Conservation (phyloP, 2,797 vertebrate genomes). For the Sebastes steindachneri region DNA sequence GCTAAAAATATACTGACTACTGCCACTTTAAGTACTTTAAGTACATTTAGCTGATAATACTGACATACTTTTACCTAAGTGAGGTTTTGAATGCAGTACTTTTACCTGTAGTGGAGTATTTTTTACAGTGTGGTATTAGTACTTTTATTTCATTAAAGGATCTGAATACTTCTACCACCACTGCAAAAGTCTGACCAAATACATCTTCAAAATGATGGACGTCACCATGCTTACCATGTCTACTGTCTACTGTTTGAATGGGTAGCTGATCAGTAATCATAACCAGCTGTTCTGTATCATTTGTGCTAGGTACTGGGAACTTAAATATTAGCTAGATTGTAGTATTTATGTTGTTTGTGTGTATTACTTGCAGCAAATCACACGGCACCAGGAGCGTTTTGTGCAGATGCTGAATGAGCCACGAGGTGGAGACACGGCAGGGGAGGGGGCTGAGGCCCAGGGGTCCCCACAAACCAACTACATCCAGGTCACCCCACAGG, state of each 20-base stretch:
- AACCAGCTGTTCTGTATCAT: neutral
- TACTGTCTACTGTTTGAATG: neutral
- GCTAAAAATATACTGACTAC: too few relatives aligned
- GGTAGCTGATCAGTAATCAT: neutral
- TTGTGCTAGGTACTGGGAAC: neutral
- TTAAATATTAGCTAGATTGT: too few relatives aligned
- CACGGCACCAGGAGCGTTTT: conserved; percentile 85
- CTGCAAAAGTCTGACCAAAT: too few relatives aligned
- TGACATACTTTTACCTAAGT: too few relatives aligned
- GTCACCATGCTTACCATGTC: neutral
- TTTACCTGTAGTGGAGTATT: too few relatives aligned
- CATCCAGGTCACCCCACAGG: conserved; percentile 87
- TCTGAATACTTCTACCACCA: neutral
- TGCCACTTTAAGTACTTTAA: too few relatives aligned
- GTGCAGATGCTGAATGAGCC: conserved; percentile 87
- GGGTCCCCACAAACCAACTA: conserved; percentile 78
- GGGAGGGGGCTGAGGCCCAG: conserved; percentile 73
- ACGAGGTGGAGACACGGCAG: conserved; percentile 62
- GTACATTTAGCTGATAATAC: too few relatives aligned
- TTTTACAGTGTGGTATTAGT: too few relatives aligned
- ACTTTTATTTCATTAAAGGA: neutral
- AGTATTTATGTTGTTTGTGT: neutral
- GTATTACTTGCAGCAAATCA: conserved; percentile 80
- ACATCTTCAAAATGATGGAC: neutral
- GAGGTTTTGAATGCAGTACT: too few relatives aligned